Base-by-base conservation (phyloP, 2,113 vertebrate species). In the Dicentrarchus labrax region DNA sequence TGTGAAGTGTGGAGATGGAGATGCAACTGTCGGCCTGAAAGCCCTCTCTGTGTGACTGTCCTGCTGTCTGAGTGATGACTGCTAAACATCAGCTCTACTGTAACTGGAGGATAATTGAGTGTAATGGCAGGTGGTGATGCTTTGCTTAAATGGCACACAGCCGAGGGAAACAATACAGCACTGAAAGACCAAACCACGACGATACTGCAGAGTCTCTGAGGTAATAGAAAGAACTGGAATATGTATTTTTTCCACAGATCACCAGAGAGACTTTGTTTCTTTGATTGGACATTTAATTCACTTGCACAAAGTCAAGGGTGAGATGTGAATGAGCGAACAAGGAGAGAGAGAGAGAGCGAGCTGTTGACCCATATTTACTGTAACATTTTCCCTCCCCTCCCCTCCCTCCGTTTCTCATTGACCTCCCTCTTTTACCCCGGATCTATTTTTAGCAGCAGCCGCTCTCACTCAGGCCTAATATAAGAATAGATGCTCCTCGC, bases 311-410 rank as follows among this genome's bases (percentile, higher is more conserved):
- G 73, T 80, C 66, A 65, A 54, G 41, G 65, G n/a, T 69, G 70
- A 69, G 66, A 78, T 22, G 48, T 30, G 45, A 72, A 59, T 0
- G 21, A 70, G 24, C 53, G 47, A 54, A 13, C 47, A 71, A 45
- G 39, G 38, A 24, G 70, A 86, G 79, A 36, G 62, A 19, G 62
- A 21, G 56, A 24, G 16, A 71, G 50, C 12, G 73, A 86, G 80
- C 84, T 69, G 73, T 83, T 94, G 94, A 94, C 92, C 93, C 89
- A 94, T 93, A 95, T 95, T 94, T 93, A 92, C 91, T 89, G 90
- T 87, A 89, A 87, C 75, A 66, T 84, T 83, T 88, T 72, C 71
- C 69, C 66, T 66, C 39, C 53, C 72, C 45, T 72, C 43, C 51
- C 72, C 36, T 72, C 75, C 64, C 84, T 84, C 89, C 47, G 19